Conservation (phyloP, 2,888 invertebrate genomes). For the Anthophora plumipes region DNA sequence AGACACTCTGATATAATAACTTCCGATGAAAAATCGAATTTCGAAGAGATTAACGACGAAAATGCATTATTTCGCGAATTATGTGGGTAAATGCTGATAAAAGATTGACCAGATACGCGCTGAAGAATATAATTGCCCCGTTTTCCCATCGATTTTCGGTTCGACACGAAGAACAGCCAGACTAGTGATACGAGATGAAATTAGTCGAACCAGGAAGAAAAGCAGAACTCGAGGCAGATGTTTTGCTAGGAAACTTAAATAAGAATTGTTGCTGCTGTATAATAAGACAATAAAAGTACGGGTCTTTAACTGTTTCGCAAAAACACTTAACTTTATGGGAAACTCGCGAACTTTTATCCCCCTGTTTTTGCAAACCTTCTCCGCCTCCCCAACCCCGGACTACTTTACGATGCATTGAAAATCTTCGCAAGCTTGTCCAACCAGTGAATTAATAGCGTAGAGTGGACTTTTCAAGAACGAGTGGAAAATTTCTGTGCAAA, state of each 20-base stretch:
- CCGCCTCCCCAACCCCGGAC: conserved; percentile 16
- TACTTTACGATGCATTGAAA: conserved; percentile 61
- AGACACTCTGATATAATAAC: too few species aligned
- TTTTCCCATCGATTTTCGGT: background rate
- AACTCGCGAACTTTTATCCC: conserved; percentile 43
- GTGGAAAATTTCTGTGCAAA: background rate
- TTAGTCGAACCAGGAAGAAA: conserved; percentile 19
- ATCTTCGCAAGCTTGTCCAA: conserved; percentile 44
- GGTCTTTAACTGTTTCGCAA: conserved; percentile 42
- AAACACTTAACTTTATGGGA: conserved; percentile 38
- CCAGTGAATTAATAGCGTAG: conserved; percentile 45
- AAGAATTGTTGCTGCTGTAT: conserved; percentile 49
- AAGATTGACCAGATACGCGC: background rate
- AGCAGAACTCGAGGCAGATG: background rate
- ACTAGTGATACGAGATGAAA: conserved; percentile 15
- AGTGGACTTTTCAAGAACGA: background rate
- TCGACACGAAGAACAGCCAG: background rate
- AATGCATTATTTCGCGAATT: background rate
- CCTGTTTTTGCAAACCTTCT: conserved; percentile 38
- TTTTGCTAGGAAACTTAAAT: conserved; percentile 39
- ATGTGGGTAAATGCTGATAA: background rate
- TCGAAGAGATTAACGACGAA: background rate
- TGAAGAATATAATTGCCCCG: background rate
- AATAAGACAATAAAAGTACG: conserved; percentile 51
- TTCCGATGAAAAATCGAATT: background rate